phyloP scores from a whole-genome alignment of 2,113 vertebrate genomes.

The Melozone crissalis region DNA sequence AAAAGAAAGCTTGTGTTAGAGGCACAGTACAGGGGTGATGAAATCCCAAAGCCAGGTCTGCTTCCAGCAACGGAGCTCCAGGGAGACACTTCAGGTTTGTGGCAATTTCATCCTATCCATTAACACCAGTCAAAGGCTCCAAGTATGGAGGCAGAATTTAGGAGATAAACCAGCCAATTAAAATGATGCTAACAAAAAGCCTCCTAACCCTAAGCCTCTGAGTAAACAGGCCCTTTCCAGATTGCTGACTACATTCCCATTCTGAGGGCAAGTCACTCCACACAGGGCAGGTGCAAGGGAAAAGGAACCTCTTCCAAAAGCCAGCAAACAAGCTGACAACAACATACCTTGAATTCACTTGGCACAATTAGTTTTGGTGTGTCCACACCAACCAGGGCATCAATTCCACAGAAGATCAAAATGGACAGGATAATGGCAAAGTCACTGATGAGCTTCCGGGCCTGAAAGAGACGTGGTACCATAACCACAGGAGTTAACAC shows the following conservation, averaged over 20 bases:
- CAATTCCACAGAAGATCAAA: constrained; percentile 92
- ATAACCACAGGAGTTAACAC: not conserved
- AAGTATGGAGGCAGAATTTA: not conserved
- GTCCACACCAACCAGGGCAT: constrained; percentile 92
- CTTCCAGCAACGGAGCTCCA: not conserved
- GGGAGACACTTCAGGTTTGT: not conserved
- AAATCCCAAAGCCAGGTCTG: not conserved
- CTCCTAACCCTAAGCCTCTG: not conserved
- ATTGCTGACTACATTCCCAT: not conserved
- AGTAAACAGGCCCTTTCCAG: not conserved
- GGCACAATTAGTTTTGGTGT: constrained; percentile 98
- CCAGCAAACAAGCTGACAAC: not conserved
- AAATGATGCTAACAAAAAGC: not conserved
- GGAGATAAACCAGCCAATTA: not conserved
- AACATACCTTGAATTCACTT: constrained; percentile 93
- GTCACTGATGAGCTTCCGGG: constrained; percentile 97
- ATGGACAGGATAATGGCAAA: constrained; percentile 98
- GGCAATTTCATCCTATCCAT: not conserved
- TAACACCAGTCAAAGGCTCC: not conserved
- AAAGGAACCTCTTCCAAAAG: not conserved
- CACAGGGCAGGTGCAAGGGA: not conserved
- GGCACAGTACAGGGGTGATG: accelerated
- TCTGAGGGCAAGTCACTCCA: not conserved
- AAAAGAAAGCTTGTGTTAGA: constrained; percentile 1
- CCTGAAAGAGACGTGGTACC: constrained; percentile 66